Percentiles rank a stretch among this genome's conserved stretches.
Evolutionary conservation across 2,113 vertebrate species (phyloP).

Genomic region (Baryphthengus martii): DNA sequence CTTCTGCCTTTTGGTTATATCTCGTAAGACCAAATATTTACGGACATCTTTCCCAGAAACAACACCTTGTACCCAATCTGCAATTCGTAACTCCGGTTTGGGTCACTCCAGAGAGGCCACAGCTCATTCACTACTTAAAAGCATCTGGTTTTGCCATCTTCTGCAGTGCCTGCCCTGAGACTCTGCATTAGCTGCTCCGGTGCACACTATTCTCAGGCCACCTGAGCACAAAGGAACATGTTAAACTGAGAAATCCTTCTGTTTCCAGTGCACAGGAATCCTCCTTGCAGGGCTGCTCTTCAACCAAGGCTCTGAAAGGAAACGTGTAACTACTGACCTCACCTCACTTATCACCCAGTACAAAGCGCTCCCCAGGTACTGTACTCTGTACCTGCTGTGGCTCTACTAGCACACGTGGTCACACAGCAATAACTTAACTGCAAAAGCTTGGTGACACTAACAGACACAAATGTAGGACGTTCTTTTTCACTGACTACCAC

Average conservation of each 20-base stretch:
- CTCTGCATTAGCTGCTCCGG: neutral
- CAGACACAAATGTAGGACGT: fast-evolving
- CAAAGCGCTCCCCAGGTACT: fast-evolving
- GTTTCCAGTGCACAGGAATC: neutral
- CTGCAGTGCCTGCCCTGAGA: neutral
- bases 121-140: neutral
- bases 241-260: neutral
- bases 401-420: neutral
- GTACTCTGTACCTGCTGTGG: neutral
- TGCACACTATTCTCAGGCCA: fast-evolving
- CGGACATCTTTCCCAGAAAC: neutral
- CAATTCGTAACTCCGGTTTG: neutral
- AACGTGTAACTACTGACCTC: neutral
- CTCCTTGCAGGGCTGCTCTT: neutral
- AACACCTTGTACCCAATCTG: neutral
- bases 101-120: neutral
- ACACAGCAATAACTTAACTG: neutral
- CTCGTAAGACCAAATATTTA: neutral
- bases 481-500: neutral
- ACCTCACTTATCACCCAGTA: fast-evolving
- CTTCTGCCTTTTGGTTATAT: neutral
- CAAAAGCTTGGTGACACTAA: neutral
- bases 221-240: fast-evolving
- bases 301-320: neutral
- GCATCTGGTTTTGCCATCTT: neutral